Conservation (phyloP, 2,113 vertebrate species). For the Periophthalmodon schlosseri region DNA sequence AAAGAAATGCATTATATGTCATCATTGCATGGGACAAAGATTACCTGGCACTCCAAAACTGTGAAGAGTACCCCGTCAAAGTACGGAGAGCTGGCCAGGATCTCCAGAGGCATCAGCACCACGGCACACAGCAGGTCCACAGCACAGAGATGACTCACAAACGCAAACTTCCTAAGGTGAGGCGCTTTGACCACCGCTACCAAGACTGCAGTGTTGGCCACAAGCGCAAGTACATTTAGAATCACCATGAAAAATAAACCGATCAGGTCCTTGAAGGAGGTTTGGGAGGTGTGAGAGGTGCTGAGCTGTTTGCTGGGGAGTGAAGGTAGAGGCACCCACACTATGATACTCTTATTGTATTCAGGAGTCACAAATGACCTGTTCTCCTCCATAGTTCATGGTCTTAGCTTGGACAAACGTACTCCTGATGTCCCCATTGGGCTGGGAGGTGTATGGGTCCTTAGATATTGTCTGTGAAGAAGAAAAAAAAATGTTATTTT, state of each 20-base stretch:
- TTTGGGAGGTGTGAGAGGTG: conserved; percentile 59
- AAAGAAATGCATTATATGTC: too few relatives aligned
- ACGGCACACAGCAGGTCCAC: conserved; percentile 90
- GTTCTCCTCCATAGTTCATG: conserved; percentile 70
- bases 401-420: conserved; percentile 12
- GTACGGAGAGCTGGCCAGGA: conserved; percentile 84
- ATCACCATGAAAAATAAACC: conserved; percentile 85
- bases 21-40: not conserved
- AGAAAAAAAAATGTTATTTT: not conserved
- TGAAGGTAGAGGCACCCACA: conserved; percentile 59
- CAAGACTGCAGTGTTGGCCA: conserved; percentile 86
- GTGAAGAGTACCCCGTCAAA: conserved; percentile 83
- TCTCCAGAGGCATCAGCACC: conserved; percentile 89
- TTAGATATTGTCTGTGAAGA: conserved; percentile 44
- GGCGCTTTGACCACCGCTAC: conserved; percentile 85
- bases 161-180: conserved; percentile 86
- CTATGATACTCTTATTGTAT: conserved; percentile 59
- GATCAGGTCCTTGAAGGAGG: conserved; percentile 73
- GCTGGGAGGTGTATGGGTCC: not conserved
- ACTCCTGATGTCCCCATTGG: conserved; percentile 45
- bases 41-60: conserved; percentile 78
- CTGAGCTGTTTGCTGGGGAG: conserved; percentile 60
- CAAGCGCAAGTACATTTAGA: conserved; percentile 82
- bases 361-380: conserved; percentile 34
- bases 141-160: conserved; percentile 88